These are phyloP conservation scores for Pseudotriccus pelzelni DNA, from an alignment of 2,797 vertebrate genomes.

Conservation along the genomic window DNA sequence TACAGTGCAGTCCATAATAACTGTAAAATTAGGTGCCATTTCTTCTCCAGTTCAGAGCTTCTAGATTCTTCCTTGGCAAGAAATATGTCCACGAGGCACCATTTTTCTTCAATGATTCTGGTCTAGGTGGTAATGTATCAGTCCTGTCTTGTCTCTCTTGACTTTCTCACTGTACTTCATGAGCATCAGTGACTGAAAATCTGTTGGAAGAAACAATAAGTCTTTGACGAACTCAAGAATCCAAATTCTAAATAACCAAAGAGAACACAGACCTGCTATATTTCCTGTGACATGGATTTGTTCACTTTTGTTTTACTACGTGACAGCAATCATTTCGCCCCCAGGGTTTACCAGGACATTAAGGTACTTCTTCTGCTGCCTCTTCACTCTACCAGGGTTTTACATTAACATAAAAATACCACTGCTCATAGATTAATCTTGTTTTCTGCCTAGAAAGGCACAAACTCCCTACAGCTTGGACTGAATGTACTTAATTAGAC, in stretches of 20 bases:
- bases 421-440: neutral
- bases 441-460: neutral
- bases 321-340: neutral
- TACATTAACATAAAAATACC: neutral
- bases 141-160: neutral
- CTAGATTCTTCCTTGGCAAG: neutral
- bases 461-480: neutral
- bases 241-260: neutral
- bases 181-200: neutral
- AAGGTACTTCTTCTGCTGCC: neutral
- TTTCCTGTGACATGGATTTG: neutral
- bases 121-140: neutral
- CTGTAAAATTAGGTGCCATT: neutral
- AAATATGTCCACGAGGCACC: neutral
- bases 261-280: neutral
- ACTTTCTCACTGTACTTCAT: neutral
- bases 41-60: neutral
- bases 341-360: neutral
- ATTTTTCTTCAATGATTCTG: neutral
- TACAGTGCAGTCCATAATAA: neutral
- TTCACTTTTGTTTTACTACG: neutral
- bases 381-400: neutral
- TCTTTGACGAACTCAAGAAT: neutral
- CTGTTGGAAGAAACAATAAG: neutral
- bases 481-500: neutral